Base-by-base conservation (phyloP, 2,888 invertebrate species). In the Erebia palarica region DNA sequence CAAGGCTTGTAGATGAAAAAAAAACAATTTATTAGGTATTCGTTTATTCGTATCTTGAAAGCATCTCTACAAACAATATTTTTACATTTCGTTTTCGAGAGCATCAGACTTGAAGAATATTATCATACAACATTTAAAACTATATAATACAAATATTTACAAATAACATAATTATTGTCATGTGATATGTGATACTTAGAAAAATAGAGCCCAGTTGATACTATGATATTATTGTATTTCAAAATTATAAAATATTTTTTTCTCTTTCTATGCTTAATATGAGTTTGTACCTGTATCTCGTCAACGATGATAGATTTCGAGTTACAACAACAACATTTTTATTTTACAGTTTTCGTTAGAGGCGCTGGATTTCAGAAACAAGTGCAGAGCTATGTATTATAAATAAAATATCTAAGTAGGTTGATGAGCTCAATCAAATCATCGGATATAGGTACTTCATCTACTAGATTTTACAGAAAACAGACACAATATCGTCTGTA, bases 81-180 rank as follows among this genome's bases (percentile, higher is more conserved):
- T 85, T 84, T 84, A 84, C 84, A 87, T 78, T 81, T 82, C 77
- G 71, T 82, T 80, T 79, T 84, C 80, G 84, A 87, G 84, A 86
- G 85, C 82, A 80, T 82, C 82, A 85, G 80, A 81, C 85, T 85
- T 84, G 84, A 84, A 61, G 49, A 47, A 21, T 47, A 63, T 49
- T 82, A 81, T 82, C 86, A 83, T 86, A 91, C 84, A 86, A 83
- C 79, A 75, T 77, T 87, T 86, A 81, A 73, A 82, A 78, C 90
- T 91, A 92, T 93, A 93, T 92, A 83, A 81, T 92, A 93, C 92
- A 92, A 86, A 83, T 81, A 88, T 90, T 89, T 92, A 91, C 92
- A 90, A 82, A 49, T 70, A 68, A 66, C 16, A 55, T 68, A 65
- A 66, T 72, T 85, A 74, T 84, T 89, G 89, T 90, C 89, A 89